A percentile compares a stretch with the other conserved stretches of the same genome.
phyloP scores from a whole-genome alignment of 1,140 invertebrate species.

The Scaptomyza pallida region DNA sequence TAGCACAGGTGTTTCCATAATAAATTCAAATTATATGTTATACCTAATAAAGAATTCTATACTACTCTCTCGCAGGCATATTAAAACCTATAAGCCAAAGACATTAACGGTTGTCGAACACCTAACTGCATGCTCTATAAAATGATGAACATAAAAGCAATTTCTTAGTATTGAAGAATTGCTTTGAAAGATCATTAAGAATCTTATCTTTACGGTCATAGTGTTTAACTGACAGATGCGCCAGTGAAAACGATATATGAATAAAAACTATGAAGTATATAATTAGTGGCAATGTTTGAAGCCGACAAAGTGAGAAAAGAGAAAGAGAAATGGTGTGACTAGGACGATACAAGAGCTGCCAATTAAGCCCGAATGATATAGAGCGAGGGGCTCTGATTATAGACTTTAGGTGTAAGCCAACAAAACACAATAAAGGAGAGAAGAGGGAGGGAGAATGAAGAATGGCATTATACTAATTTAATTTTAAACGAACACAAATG shows the following conservation, averaged over 20 bases:
- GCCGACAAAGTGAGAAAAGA: conserved; percentile 37
- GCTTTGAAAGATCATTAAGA: conserved; percentile 56
- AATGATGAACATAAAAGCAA: background rate
- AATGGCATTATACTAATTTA: conserved; percentile 74
- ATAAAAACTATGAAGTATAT: conserved; percentile 34
- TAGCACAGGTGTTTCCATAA: no score
- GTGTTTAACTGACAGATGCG: conserved; percentile 56
- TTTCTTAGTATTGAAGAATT: conserved; percentile 7
- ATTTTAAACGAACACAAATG: conserved; percentile 77
- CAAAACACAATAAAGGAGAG: conserved; percentile 8
- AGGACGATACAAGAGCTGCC: conserved; percentile 26
- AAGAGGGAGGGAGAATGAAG: conserved; percentile 2
- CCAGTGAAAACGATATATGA: conserved; percentile 3
- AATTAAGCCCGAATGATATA: conserved; percentile 19
- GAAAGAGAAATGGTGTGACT: conserved; percentile 41
- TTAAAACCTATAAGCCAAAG: no score
- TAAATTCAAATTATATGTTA: no score
- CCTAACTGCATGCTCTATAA: no score
- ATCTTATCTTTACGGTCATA: conserved; percentile 47
- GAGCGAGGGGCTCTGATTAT: conserved; percentile 28
- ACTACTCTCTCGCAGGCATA: no score
- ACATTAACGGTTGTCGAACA: no score
- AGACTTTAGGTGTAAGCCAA: conserved; percentile 43
- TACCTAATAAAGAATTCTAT: no score
- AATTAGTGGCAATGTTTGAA: conserved; percentile 68